These are phyloP conservation scores for Pterostichus madidus DNA, from an alignment of 2,888 invertebrate genomes.

Conservation along the genomic window DNA sequence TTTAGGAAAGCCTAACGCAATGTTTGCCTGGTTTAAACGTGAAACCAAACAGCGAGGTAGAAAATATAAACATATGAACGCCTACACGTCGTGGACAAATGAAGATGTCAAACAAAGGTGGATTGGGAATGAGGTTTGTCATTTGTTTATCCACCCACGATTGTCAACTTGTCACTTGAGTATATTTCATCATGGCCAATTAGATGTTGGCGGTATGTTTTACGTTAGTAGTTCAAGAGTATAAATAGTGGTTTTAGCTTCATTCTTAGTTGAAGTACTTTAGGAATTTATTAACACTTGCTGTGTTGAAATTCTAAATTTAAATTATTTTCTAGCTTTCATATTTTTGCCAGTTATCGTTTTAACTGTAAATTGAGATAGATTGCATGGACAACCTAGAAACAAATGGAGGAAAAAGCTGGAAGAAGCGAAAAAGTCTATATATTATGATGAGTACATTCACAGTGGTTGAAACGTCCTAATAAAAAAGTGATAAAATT, in stretches of 20 bases:
- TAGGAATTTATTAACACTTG: neutral
- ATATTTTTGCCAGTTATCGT: too few species aligned
- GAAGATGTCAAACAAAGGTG: constrained; percentile 65
- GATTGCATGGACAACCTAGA: too few species aligned
- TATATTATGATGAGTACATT: too few species aligned
- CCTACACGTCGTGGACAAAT: constrained; percentile 42
- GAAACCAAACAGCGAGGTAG: neutral
- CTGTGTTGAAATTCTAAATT: too few species aligned
- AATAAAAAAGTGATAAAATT: too few species aligned
- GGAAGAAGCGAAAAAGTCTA: too few species aligned
- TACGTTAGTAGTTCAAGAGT: constrained; percentile 24
- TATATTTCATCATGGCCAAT: constrained; percentile 26
- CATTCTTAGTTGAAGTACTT: neutral
- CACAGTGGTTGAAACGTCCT: too few species aligned
- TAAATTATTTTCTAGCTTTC: too few species aligned
- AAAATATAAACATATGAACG: constrained; percentile 25
- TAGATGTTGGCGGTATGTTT: constrained; percentile 25
- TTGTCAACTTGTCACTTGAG: constrained; percentile 32
- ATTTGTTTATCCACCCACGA: constrained; percentile 64
- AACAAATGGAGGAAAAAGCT: too few species aligned
- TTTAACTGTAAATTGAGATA: too few species aligned
- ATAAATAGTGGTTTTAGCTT: constrained; percentile 12
- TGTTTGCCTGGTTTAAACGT: constrained; percentile 26
- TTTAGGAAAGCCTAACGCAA: constrained; percentile 48
- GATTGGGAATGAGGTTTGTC: constrained; percentile 35